Conservation (phyloP, 1,140 invertebrate species). For the Steinernema feltiae region DNA sequence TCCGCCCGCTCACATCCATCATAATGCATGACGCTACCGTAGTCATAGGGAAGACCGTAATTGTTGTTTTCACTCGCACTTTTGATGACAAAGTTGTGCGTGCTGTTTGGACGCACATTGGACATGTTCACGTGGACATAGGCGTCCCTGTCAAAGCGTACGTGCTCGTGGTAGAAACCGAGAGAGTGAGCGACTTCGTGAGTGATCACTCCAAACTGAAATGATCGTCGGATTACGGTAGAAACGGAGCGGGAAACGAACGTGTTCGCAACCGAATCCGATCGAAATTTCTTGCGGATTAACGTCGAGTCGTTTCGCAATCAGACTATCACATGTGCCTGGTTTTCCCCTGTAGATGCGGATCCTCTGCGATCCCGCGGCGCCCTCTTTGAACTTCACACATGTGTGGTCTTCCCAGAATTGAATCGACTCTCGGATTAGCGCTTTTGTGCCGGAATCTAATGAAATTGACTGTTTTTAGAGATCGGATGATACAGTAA, state of each 20-base stretch:
- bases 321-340: neutral
- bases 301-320: neutral
- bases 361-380: neutral
- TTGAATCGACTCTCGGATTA: neutral
- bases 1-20: constrained; percentile 9
- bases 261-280: neutral
- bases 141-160: constrained; percentile 42
- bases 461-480: too few relatives aligned
- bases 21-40: constrained; percentile 39
- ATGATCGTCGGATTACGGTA: neutral
- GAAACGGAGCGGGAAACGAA: neutral
- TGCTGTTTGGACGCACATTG: constrained; percentile 28
- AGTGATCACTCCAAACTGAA: constrained; percentile 34
- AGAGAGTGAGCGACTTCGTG: constrained; percentile 61
- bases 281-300: neutral
- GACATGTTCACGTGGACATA: constrained; percentile 27
- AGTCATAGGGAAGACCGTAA: constrained; percentile 33
- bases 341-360: neutral
- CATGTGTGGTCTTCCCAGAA: neutral
- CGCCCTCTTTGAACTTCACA: neutral
- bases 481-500: too few relatives aligned
- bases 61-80: constrained; percentile 23
- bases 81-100: constrained; percentile 28
- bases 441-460: too few relatives aligned
- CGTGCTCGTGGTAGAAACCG: constrained; percentile 56